A percentile compares a stretch with the other conserved stretches of the same genome.
These are phyloP conservation scores for Siniperca scherzeri DNA, from an alignment of 2,797 vertebrate genomes.

Conservation along the genomic window DNA sequence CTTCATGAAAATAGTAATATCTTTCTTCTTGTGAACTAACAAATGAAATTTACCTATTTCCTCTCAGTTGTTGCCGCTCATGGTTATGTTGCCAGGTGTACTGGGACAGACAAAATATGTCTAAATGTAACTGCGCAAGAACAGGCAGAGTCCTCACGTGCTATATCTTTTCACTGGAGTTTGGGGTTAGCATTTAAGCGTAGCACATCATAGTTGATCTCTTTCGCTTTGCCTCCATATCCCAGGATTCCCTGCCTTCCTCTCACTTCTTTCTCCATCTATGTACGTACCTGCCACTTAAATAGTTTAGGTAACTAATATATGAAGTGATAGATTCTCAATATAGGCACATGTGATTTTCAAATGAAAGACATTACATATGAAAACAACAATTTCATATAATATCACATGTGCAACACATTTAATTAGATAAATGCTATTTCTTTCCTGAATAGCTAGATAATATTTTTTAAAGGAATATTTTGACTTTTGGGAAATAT, in stretches of 20 bases:
- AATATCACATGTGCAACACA: not conserved
- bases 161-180: constrained; percentile 12
- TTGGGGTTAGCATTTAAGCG: not conserved
- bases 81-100: constrained; percentile 12
- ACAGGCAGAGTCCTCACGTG: not conserved
- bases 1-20: constrained; percentile 44
- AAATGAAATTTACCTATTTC: constrained; percentile 29
- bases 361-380: not conserved
- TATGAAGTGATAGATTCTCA: not conserved
- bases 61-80: constrained; percentile 10
- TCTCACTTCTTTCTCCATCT: not conserved
- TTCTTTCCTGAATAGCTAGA: too few species aligned
- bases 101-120: constrained; percentile 9
- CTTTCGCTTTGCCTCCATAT: not conserved
- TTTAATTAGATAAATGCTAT: too few species aligned
- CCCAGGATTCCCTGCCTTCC: not conserved
- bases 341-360: not conserved
- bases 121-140: constrained; percentile 12
- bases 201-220: not conserved
- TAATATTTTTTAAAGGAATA: not conserved
- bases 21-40: constrained; percentile 32
- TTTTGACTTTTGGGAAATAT: not conserved
- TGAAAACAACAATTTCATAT: not conserved
- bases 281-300: not conserved
- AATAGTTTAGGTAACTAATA: not conserved